These are phyloP conservation scores for Pangasius larnaudii DNA, from an alignment of 2,797 vertebrate species.

Conservation along the genomic window DNA sequence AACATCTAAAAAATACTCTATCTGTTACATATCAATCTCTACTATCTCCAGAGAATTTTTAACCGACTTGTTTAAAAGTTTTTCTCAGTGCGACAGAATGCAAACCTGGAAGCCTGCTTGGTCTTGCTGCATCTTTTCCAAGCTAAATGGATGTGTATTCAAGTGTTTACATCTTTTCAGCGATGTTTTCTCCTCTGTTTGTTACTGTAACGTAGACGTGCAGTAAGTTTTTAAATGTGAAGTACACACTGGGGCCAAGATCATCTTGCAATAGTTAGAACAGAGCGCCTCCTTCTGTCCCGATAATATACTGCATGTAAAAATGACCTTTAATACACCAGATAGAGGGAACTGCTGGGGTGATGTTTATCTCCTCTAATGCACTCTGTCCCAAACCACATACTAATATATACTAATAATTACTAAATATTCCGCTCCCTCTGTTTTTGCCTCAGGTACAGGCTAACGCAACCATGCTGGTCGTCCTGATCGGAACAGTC, in stretches of 20 bases:
- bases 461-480: constrained; percentile 84
- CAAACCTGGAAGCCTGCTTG: background rate
- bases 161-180: background rate
- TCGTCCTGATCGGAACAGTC: constrained; percentile 89
- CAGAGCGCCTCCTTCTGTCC: constrained; percentile 62
- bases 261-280: background rate
- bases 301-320: background rate
- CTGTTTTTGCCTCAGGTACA: constrained; percentile 43
- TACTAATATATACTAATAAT: background rate
- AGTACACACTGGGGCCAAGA: background rate
- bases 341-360: constrained; percentile 12
- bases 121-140: background rate
- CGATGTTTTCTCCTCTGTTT: background rate
- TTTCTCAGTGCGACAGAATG: background rate
- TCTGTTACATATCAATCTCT: background rate
- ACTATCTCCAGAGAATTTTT: background rate
- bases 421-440: constrained; percentile 13
- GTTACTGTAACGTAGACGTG: background rate
- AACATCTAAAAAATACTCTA: too few species aligned
- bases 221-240: constrained; percentile 27
- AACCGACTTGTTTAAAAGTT: background rate
- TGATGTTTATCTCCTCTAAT: constrained; percentile 15
- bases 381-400: background rate
- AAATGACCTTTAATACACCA: background rate
- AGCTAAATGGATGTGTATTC: background rate